These are phyloP conservation scores for Donacobius atricapilla DNA, from an alignment of 2,113 vertebrate species.

Conservation along the genomic window DNA sequence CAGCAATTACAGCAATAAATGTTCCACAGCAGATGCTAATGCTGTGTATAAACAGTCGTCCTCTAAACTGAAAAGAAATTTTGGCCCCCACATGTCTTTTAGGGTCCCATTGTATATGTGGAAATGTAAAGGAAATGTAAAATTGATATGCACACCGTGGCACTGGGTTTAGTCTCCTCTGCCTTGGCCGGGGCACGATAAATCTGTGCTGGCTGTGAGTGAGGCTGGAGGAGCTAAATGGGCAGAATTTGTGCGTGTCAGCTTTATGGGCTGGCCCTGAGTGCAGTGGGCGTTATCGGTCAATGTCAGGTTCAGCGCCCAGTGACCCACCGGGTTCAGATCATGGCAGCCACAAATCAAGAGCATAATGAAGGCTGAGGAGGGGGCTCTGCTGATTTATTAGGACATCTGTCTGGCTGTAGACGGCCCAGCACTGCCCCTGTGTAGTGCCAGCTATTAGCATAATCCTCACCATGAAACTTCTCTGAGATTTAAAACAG, in stretches of 20 bases:
- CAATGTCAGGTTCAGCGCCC: conserved; percentile 66
- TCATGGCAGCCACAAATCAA: conserved; percentile 61
- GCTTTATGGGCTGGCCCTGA: conserved; percentile 39
- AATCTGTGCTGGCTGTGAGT: conserved; percentile 34
- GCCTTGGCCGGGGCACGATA: neutral
- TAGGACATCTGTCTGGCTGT: conserved; percentile 59
- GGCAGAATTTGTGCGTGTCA: conserved; percentile 44
- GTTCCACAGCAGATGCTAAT: conserved; percentile 62
- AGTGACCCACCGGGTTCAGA: conserved; percentile 51
- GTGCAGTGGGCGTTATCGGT: conserved; percentile 20
- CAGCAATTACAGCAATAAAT: conserved; percentile 58
- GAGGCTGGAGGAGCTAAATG: conserved; percentile 22
- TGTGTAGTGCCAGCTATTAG: conserved; percentile 12
- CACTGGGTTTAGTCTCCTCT: conserved; percentile 26
- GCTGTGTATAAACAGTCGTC: conserved; percentile 22
- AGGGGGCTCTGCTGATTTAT: conserved; percentile 61
- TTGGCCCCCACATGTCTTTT: conserved; percentile 11
- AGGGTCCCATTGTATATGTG: neutral
- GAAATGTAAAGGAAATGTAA: conserved; percentile 54
- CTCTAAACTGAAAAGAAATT: conserved; percentile 35
- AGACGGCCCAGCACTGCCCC: conserved; percentile 26
- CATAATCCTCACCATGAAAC: conserved; percentile 47
- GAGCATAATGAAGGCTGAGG: conserved; percentile 60
- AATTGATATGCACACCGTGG: conserved; percentile 32
- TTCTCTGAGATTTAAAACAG: neutral